Percentiles rank a stretch among this genome's conserved stretches.
Conservation (phyloP, 2,113 vertebrate species). For the Prionailurus bengalensis region DNA sequence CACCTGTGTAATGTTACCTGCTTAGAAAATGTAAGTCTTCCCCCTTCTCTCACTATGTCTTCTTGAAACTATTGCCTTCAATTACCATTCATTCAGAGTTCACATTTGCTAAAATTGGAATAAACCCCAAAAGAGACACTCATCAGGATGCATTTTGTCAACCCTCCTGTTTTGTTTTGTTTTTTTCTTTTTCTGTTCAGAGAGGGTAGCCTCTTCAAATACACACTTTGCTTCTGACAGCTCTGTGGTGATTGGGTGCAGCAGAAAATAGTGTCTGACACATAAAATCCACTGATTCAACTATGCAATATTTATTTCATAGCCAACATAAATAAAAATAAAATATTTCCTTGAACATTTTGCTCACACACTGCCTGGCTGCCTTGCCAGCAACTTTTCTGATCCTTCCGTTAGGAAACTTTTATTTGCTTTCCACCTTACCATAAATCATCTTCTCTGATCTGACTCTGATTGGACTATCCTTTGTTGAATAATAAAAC, state of each 20-base stretch:
- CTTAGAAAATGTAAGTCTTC: background rate
- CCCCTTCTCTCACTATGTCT: background rate
- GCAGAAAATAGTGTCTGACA: slow-evolving; percentile 68
- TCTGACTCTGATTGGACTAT: slow-evolving; percentile 41
- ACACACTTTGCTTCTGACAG: slow-evolving; percentile 64
- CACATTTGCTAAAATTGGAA: slow-evolving; percentile 39
- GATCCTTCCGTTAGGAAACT: slow-evolving; percentile 37
- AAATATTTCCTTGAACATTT: slow-evolving; percentile 69
- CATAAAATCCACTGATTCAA: slow-evolving; percentile 73
- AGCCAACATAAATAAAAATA: slow-evolving; percentile 77
- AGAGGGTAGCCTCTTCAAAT: slow-evolving; percentile 49
- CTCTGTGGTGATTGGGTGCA: slow-evolving; percentile 59
- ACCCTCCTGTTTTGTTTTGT: background rate
- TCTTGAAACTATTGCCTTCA: slow-evolving; percentile 56
- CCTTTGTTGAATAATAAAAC: slow-evolving; percentile 52
- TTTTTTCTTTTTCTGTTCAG: background rate
- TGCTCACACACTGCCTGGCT: slow-evolving; percentile 22
- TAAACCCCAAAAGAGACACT: slow-evolving; percentile 49
- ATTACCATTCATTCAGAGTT: slow-evolving; percentile 44
- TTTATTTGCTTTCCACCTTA: background rate
- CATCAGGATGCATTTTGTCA: slow-evolving; percentile 56
- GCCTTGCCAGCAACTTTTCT: slow-evolving; percentile 51
- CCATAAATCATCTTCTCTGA: background rate
- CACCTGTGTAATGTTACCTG: background rate
- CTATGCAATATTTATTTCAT: slow-evolving; percentile 74